Base-by-base conservation (phyloP, 2,888 invertebrate genomes). In the Scaeva pyrastri region DNA sequence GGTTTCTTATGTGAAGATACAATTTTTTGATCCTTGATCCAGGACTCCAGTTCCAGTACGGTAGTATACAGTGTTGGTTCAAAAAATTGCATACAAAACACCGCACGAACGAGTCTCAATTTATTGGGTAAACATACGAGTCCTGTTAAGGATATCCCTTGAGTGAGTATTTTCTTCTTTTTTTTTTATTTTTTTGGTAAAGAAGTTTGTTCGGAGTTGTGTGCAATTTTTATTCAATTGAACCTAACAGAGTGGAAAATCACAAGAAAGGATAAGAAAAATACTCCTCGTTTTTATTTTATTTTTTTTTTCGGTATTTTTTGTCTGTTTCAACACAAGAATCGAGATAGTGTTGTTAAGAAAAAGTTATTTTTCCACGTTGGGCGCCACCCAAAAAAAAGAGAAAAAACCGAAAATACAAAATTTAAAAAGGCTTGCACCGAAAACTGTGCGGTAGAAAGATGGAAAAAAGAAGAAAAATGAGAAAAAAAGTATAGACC, bases 81-180 rank as follows among this genome's bases (percentile, higher is more conserved):
- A 48, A 48, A 68, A 60, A 76, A 68, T 50, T 68, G 70, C 70
- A 70, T 52, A 66, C 43, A 71, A 68, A 31, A 64, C n/a, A 68
- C 26, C 70, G 84, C 84, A 84, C 79, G 84, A 79, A 79, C 36
- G 74, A 50, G 7, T 75, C 26, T 26, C 84, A 64, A 79, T 64
- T 70, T 71, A 84, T 70, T 78, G 68, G 68, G 19, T 60, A 73
- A 70, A 64, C 71, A 75, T 62, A 48, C 50, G 55, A 39, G 45
- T 48, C 11, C 45, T 73, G 66, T 48, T 36, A 52, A 74, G 70
- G 45, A 71, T 74, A 80, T 80, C 43, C 48, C 74, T 70, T 45
- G 31, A 70, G n/a, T 45, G n/a, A 26, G 14, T 7, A 12, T 41
- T 39, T 7, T 11, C 31, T 43, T 10, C 4, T 43, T 2, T 36